Conservation (phyloP, 30 jellyfish, hydroid and myxozoan species). For the Cassiopea xamachana region DNA sequence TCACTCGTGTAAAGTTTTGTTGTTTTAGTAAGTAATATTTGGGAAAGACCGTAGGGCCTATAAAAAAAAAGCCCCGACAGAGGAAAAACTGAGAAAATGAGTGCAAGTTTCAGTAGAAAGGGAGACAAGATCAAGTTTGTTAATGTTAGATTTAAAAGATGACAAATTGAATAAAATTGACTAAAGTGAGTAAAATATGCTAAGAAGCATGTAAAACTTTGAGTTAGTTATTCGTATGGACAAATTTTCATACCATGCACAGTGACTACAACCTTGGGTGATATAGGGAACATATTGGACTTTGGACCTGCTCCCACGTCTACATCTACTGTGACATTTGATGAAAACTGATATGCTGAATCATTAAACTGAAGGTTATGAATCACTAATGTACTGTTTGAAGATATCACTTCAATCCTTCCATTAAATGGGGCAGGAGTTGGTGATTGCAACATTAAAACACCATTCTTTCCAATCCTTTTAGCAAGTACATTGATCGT, state of each 20-base stretch:
- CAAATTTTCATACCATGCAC: slow-evolving; percentile 9
- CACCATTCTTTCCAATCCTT: not conserved
- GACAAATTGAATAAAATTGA: too few relatives aligned
- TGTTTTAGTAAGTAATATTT: too few relatives aligned
- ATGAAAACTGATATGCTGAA: not conserved
- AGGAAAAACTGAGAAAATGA: too few relatives aligned
- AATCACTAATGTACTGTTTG: slow-evolving; percentile 42
- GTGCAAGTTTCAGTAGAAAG: too few relatives aligned
- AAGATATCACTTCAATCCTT: slow-evolving; percentile 16
- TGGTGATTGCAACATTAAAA: not conserved
- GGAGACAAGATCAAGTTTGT: too few relatives aligned
- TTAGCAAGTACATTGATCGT: slow-evolving; percentile 22
- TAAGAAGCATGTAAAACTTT: too few relatives aligned
- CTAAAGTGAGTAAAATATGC: too few relatives aligned
- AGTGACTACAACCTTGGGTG: slow-evolving; percentile 2
- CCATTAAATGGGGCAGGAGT: slow-evolving; percentile 33
- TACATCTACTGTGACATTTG: not conserved
- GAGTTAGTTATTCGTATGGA: too few relatives aligned
- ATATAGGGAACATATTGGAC: not conserved
- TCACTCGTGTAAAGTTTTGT: too few relatives aligned
- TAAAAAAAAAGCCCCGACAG: too few relatives aligned
- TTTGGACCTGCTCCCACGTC: not conserved
- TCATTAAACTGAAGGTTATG: slow-evolving; percentile 11
- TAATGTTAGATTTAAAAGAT: too few relatives aligned
- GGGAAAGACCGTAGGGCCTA: too few relatives aligned